A percentile compares a stretch with the other conserved stretches of the same genome.
Evolutionary conservation across 2,797 vertebrate species (phyloP).

Genomic region (Dromococcyx pavoninus): DNA sequence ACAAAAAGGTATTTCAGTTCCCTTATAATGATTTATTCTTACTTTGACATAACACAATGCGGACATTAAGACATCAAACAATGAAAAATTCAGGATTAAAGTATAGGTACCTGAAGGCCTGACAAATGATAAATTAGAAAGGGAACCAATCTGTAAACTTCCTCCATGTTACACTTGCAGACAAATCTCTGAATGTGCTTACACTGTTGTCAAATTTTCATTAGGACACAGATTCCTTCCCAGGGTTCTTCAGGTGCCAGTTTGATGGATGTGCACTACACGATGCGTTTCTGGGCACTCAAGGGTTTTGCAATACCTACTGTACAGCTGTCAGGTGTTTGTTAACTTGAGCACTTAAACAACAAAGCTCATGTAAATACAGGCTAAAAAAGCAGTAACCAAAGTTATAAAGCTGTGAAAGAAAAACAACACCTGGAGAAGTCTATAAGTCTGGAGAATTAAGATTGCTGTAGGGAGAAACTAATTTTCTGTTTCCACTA

Average conservation of each 20-base stretch:
- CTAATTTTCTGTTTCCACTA: neutral
- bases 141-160: constrained; percentile 38
- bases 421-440: neutral
- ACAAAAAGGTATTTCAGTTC: neutral
- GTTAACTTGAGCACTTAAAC: neutral
- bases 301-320: neutral
- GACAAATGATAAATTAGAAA: constrained; percentile 54
- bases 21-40: neutral
- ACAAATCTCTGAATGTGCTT: constrained; percentile 30
- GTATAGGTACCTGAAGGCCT: neutral
- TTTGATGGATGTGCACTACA: constrained; percentile 46
- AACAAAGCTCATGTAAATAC: neutral
- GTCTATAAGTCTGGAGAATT: neutral
- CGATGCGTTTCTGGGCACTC: neutral
- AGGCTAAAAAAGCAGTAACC: neutral
- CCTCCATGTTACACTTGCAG: neutral
- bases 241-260: constrained; percentile 35
- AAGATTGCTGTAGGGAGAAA: neutral
- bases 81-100: neutral
- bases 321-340: neutral
- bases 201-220: constrained; percentile 34
- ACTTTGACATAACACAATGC: neutral
- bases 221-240: constrained; percentile 19
- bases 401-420: neutral
- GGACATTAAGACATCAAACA: neutral